Evolutionary conservation across 1,140 invertebrate genomes (phyloP).

Genomic region (Pristionchus pacificus): DNA sequence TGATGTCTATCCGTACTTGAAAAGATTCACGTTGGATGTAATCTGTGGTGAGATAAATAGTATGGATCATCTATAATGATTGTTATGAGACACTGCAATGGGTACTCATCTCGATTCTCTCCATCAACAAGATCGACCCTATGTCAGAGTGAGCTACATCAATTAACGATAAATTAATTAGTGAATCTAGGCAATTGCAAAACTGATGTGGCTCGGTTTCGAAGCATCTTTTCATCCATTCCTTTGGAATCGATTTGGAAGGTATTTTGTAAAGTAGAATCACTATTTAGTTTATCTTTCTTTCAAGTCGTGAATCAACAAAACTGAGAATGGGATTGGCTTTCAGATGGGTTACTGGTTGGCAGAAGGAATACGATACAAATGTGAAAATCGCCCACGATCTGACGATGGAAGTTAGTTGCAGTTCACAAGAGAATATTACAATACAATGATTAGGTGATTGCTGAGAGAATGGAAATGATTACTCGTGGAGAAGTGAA

Average conservation of each 20-base stretch:
- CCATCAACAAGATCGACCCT: conserved; percentile 68
- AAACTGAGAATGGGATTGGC: too few relatives aligned
- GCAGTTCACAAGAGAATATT: neutral
- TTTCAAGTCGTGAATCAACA: too few relatives aligned
- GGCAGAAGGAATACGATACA: too few relatives aligned
- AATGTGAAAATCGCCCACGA: too few relatives aligned
- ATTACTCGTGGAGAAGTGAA: conserved; percentile 59
- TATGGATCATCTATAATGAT: neutral
- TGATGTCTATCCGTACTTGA: conserved; percentile 72
- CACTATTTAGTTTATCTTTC: too few relatives aligned
- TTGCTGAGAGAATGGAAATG: conserved; percentile 31
- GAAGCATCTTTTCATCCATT: conserved; percentile 45
- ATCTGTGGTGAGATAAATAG: conserved; percentile 65
- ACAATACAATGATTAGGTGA: conserved; percentile 37
- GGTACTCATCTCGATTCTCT: conserved; percentile 64
- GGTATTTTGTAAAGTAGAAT: too few relatives aligned
- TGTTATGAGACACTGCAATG: conserved; percentile 76
- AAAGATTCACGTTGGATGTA: conserved; percentile 77
- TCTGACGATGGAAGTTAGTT: too few relatives aligned
- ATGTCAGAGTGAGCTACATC: conserved; percentile 63
- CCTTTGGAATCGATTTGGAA: conserved; percentile 45
- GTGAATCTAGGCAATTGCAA: conserved; percentile 65
- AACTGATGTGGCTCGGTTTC: conserved; percentile 58
- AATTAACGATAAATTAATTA: neutral
- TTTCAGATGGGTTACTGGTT: too few relatives aligned